Evolutionary conservation across 2,113 vertebrate genomes (phyloP).

Genomic region (Blennius ocellaris): DNA sequence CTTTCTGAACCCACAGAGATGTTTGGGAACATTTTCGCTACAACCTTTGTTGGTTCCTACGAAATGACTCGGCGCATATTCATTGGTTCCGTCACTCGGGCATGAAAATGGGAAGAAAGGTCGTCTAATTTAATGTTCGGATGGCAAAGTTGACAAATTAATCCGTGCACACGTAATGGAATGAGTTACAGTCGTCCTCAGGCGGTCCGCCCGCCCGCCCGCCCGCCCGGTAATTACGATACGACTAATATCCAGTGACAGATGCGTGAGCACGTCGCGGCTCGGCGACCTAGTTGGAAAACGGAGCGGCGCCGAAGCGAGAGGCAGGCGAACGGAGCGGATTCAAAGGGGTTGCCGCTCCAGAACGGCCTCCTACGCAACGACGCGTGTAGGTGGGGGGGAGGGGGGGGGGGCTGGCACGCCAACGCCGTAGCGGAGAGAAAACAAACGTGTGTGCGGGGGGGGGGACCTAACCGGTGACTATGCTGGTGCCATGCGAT

Average conservation of each 20-base stretch:
- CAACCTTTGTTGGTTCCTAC: no score
- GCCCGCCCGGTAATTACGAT: conserved; percentile 33
- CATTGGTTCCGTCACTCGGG: no score
- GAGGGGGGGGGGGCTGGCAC: no score
- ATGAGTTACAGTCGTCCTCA: conserved; percentile 33
- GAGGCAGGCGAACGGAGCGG: conserved; percentile 25
- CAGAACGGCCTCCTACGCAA: not conserved
- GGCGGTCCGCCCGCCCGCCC: conserved; percentile 22
- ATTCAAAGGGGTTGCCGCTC: conserved; percentile 23
- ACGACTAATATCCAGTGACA: conserved; percentile 52
- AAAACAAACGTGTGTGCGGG: no score
- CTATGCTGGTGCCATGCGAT: no score
- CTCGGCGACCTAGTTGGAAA: conserved; percentile 62
- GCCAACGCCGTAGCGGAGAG: no score
- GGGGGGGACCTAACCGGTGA: no score
- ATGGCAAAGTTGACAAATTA: conserved; percentile 38
- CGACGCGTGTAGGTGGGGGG: no score
- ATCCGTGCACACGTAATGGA: not conserved
- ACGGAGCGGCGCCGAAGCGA: not conserved
- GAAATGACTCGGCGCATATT: no score
- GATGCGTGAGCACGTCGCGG: conserved; percentile 48
- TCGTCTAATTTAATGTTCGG: conserved; percentile 13
- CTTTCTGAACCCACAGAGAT: no score
- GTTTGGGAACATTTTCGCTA: no score
- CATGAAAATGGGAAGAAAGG: no score